Conservation (phyloP, 2,888 invertebrate genomes). For the Protonemura montana region DNA sequence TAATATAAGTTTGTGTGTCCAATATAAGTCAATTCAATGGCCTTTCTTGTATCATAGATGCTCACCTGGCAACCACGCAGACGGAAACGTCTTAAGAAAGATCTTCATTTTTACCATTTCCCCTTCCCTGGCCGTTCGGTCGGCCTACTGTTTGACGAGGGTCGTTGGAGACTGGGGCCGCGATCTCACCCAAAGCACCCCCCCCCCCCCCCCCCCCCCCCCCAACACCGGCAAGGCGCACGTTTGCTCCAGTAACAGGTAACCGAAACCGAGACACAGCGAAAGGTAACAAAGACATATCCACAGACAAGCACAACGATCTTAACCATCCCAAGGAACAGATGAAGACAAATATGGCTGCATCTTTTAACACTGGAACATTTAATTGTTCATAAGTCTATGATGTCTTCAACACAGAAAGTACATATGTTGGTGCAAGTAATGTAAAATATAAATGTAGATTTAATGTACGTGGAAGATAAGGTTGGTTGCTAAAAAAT, state of each 20-base stretch:
- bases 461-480: too few relatives aligned
- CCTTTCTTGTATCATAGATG: too few relatives aligned
- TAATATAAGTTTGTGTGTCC: too few relatives aligned
- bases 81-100: slow-evolving; percentile 32
- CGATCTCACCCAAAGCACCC: neutral
- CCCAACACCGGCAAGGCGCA: neutral
- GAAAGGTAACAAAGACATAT: neutral
- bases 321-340: neutral
- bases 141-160: neutral
- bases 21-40: too few relatives aligned
- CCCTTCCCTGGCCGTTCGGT: neutral
- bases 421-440: too few relatives aligned
- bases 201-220: neutral
- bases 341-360: neutral
- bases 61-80: slow-evolving; percentile 13
- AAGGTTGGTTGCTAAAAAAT: too few relatives aligned
- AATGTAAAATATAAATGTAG: too few relatives aligned
- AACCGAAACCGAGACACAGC: neutral
- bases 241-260: slow-evolving; percentile 9
- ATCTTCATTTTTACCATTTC: slow-evolving; percentile 38
- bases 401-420: too few relatives aligned
- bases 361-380: too few relatives aligned
- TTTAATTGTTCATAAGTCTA: too few relatives aligned
- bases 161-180: neutral
- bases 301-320: neutral